phyloP scores from a whole-genome alignment of 2,113 vertebrate species.

The Nesoenas mayeri region DNA sequence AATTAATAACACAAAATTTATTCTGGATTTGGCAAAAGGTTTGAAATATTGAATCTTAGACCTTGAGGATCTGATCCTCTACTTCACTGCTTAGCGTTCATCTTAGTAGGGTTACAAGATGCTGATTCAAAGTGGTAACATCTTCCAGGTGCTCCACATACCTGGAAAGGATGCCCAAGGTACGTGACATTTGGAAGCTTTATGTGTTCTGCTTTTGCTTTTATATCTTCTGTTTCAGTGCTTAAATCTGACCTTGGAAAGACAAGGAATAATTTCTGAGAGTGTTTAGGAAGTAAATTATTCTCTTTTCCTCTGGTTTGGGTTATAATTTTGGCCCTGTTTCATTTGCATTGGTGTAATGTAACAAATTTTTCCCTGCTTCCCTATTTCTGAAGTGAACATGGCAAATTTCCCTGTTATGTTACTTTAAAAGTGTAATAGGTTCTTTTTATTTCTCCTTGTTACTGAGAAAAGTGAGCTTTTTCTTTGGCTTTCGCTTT shows the following conservation, averaged over 20 bases:
- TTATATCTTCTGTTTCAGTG: neutral
- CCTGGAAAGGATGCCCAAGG: neutral
- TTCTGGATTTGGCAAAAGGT: neutral
- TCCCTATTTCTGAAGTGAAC: neutral
- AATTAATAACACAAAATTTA: neutral
- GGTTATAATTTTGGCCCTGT: neutral
- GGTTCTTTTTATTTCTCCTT: neutral
- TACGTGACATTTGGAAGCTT: neutral
- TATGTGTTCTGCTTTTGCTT: neutral
- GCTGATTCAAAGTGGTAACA: neutral
- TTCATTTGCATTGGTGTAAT: neutral
- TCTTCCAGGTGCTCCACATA: neutral
- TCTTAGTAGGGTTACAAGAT: neutral
- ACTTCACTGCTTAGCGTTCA: neutral
- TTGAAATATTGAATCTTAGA: neutral
- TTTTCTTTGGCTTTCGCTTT: neutral
- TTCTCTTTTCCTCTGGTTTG: neutral
- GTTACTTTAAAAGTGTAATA: neutral
- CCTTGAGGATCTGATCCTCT: neutral
- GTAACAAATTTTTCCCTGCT: neutral
- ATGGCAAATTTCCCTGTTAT: neutral
- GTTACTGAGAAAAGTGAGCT: neutral
- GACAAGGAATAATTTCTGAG: neutral
- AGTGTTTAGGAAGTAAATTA: neutral
- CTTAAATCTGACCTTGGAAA: neutral